Percentiles rank a stretch among this genome's conserved stretches.
phyloP scores from a whole-genome alignment of 1,140 invertebrate species.

The Drosophila virilis region DNA sequence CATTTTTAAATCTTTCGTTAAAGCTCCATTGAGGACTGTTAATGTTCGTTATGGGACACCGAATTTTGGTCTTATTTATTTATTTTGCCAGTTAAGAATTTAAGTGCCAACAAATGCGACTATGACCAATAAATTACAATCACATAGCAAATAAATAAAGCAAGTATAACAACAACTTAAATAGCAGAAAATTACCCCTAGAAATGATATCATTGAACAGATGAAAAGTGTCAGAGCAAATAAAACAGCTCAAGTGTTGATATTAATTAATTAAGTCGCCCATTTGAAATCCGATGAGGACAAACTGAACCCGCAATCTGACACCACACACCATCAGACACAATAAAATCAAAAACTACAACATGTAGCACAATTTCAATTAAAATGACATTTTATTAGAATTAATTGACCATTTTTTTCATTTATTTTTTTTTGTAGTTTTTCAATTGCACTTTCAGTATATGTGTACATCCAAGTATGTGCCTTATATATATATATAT shows the following conservation, averaged over 20 bases:
- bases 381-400: conserved; percentile 65
- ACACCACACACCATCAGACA: conserved; percentile 18
- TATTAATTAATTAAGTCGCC: conserved; percentile 76
- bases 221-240: conserved; percentile 42
- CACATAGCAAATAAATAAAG: conserved; percentile 33
- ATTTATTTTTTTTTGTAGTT: too few relatives aligned
- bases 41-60: conserved; percentile 19
- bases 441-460: too few relatives aligned
- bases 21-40: conserved; percentile 31
- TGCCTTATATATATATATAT: too few relatives aligned
- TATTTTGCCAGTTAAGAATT: conserved; percentile 61
- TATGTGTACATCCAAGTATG: too few relatives aligned
- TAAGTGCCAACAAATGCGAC: conserved; percentile 52
- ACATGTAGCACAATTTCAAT: conserved; percentile 28
- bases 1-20: conserved; percentile 29
- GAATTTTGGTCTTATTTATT: conserved; percentile 51
- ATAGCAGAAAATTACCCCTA: conserved; percentile 14
- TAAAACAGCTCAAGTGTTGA: conserved; percentile 47
- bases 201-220: conserved; percentile 50
- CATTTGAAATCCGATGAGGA: conserved; percentile 20
- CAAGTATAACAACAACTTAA: conserved; percentile 11
- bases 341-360: conserved; percentile 39
- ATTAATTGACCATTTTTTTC: conserved; percentile 53
- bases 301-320: conserved; percentile 8
- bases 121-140: conserved; percentile 55